A percentile compares a stretch with the other conserved stretches of the same genome.
phyloP scores from a whole-genome alignment of 2,888 invertebrate species.

The Plutella xylostella region DNA sequence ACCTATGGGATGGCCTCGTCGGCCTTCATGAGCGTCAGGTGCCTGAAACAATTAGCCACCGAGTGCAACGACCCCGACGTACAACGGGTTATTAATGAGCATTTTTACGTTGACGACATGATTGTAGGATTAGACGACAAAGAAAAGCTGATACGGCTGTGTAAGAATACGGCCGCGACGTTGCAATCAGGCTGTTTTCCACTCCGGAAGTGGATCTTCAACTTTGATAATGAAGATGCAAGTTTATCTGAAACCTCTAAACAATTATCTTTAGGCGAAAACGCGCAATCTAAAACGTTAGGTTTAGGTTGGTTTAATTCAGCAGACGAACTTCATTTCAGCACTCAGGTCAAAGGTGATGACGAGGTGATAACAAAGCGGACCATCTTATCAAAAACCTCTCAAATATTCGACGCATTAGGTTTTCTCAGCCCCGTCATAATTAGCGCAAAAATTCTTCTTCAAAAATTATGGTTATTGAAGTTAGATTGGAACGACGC shows the following conservation, averaged over 20 bases:
- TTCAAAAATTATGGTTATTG: constrained; percentile 20
- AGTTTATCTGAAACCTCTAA: neutral
- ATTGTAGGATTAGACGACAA: neutral
- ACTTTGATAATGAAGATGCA: neutral
- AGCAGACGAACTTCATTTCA: neutral
- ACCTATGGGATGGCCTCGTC: neutral
- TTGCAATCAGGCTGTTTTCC: neutral
- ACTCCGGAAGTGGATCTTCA: neutral
- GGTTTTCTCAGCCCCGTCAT: constrained; percentile 18
- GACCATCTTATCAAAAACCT: constrained; percentile 12
- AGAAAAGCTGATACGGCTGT: neutral
- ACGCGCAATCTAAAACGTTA: neutral
- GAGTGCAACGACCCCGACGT: neutral
- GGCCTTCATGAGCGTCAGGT: neutral
- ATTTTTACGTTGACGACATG: neutral
- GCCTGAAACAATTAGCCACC: neutral
- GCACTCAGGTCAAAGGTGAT: neutral
- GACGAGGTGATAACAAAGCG: constrained; percentile 1
- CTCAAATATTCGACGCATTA: constrained; percentile 20
- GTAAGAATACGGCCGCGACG: neutral
- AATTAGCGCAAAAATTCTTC: constrained; percentile 17
- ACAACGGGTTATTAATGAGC: neutral
- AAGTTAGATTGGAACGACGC: constrained; percentile 20
- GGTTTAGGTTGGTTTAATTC: neutral
- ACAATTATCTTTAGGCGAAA: neutral